Conservation (phyloP, 2,113 vertebrate genomes). For the Butorides virescens region DNA sequence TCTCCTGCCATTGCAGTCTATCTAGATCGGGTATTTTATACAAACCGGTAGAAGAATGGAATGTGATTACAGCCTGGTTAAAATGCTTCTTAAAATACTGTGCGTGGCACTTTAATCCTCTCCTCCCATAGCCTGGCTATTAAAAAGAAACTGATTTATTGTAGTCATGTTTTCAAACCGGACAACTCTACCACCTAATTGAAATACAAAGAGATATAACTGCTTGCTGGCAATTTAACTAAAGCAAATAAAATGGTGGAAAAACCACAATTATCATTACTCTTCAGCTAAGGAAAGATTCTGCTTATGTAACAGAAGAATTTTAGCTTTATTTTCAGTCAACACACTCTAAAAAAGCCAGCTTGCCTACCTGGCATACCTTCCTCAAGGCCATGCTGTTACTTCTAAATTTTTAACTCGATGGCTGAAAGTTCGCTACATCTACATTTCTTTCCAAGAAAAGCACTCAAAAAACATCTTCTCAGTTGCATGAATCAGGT, state of each 20-base stretch:
- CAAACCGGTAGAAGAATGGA: constrained; percentile 18
- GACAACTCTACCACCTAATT: constrained; percentile 24
- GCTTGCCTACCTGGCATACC: neutral
- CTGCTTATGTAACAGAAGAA: constrained; percentile 42
- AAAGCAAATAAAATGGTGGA: constrained; percentile 1
- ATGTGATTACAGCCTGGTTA: constrained; percentile 12
- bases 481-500: neutral
- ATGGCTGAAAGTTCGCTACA: neutral
- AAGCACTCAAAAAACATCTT: neutral
- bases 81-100: constrained; percentile 32
- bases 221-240: constrained; percentile 21
- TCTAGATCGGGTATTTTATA: neutral
- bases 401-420: neutral
- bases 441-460: neutral
- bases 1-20: neutral
- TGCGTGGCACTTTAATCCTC: neutral
- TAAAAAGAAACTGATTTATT: constrained; percentile 46
- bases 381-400: neutral
- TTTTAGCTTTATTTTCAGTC: constrained; percentile 21
- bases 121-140: neutral
- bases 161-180: neutral
- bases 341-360: neutral
- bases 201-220: neutral
- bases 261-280: neutral
- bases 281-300: neutral